Evolutionary conservation across 1,140 invertebrate genomes (phyloP).

Genomic region (Cryptotermes secundus): DNA sequence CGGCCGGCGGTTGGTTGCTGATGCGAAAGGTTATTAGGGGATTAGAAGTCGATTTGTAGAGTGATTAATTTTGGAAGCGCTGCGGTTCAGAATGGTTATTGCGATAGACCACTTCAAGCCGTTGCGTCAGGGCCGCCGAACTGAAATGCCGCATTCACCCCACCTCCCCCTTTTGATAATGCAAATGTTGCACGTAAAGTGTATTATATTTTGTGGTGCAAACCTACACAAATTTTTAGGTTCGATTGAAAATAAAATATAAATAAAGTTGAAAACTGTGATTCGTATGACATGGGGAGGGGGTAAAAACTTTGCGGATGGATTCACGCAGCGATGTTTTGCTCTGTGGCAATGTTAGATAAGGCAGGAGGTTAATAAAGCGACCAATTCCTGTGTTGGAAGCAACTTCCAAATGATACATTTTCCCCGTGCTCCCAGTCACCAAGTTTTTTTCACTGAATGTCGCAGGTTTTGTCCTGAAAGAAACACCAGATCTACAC

Average conservation of each 20-base stretch:
- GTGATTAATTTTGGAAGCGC: constrained; percentile 1
- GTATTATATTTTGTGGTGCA: background rate
- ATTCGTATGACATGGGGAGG: background rate
- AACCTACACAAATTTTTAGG: background rate
- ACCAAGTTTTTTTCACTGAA: no score
- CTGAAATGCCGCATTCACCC: background rate
- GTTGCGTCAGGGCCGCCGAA: background rate
- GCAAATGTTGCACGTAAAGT: background rate
- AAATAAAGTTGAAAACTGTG: background rate
- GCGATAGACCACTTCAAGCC: background rate
- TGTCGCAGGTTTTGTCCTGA: no score
- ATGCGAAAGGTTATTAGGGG: background rate
- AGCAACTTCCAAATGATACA: no score
- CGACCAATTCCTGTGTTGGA: no score
- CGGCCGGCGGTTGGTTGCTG: background rate
- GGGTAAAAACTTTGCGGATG: background rate
- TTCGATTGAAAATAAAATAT: background rate
- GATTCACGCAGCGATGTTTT: background rate
- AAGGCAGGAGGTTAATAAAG: background rate
- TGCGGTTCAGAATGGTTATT: constrained; percentile 12
- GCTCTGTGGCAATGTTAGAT: background rate
- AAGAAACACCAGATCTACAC: no score
- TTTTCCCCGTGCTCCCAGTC: no score
- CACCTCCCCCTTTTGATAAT: background rate
- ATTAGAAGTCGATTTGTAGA: constrained; percentile 18